Percentiles rank a stretch among this genome's conserved stretches.
phyloP scores from a whole-genome alignment of 1,140 invertebrate species.

The Anastatus disparis region DNA sequence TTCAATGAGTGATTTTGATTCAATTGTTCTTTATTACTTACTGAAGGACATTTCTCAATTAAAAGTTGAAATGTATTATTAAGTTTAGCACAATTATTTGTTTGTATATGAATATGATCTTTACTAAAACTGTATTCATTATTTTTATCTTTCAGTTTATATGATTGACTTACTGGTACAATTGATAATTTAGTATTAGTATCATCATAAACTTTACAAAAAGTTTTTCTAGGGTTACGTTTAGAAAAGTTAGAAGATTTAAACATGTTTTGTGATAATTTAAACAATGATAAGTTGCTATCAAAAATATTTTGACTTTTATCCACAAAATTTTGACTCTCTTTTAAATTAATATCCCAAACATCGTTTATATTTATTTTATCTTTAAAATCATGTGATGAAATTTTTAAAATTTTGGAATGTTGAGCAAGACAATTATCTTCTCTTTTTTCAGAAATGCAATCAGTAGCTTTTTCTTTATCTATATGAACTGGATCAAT shows the following conservation, averaged over 20 bases:
- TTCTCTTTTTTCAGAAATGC: neutral
- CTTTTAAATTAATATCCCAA: slow-evolving; percentile 72
- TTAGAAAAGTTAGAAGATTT: slow-evolving; percentile 74
- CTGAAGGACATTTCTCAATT: slow-evolving; percentile 39
- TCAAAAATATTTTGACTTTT: slow-evolving; percentile 53
- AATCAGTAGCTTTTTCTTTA: neutral
- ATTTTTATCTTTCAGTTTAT: no score
- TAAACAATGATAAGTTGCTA: slow-evolving; percentile 59
- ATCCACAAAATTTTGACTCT: slow-evolving; percentile 43
- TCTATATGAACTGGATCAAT: neutral
- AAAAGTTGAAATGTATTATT: slow-evolving; percentile 48
- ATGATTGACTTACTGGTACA: no score
- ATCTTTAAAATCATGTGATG: neutral
- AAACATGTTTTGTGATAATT: slow-evolving; percentile 78
- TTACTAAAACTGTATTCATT: no score
- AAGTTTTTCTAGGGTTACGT: slow-evolving; percentile 79
- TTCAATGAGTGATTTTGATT: slow-evolving; percentile 47
- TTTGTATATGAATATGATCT: no score
- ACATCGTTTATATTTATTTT: slow-evolving; percentile 59
- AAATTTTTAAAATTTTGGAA: neutral
- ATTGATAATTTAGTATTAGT: no score
- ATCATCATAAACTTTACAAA: no score
- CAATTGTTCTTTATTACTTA: slow-evolving; percentile 60
- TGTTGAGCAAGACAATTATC: neutral
- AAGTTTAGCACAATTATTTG: slow-evolving; percentile 5